Evolutionary conservation across 2,797 vertebrate species (phyloP).

Genomic region (Acanthurus lineatus): DNA sequence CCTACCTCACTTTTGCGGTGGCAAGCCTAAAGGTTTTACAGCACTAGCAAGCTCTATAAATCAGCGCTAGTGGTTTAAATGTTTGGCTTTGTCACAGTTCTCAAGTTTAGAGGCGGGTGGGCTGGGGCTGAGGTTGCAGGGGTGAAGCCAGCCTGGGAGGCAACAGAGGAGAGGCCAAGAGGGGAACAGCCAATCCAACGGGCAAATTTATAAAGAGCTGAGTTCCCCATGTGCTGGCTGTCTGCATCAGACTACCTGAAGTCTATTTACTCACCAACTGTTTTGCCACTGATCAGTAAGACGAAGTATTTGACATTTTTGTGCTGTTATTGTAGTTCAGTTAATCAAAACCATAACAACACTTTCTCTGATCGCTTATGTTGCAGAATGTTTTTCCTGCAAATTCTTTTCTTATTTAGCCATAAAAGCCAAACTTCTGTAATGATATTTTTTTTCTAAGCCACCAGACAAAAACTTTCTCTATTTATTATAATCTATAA

Average conservation of each 20-base stretch:
- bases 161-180: constrained; percentile 50
- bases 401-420: no score
- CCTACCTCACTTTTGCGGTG: constrained; percentile 63
- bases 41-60: constrained; percentile 77
- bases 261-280: constrained; percentile 1
- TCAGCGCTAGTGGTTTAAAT: constrained; percentile 76
- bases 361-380: no score
- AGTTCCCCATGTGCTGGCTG: constrained; percentile 23
- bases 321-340: no score
- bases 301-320: background rate
- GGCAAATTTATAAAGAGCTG: constrained; percentile 49
- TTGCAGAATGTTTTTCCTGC: no score
- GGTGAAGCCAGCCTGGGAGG: constrained; percentile 70
- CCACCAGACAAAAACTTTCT: no score
- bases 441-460: no score
- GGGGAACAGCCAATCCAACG: constrained; percentile 43
- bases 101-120: constrained; percentile 77
- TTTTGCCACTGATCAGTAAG: background rate
- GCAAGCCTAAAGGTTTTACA: constrained; percentile 76
- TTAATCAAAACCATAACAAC: no score
- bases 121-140: constrained; percentile 61
- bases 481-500: no score
- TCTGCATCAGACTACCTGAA: constrained; percentile 26
- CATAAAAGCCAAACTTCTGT: no score
- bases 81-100: constrained; percentile 83